Percentiles rank a stretch among this genome's conserved stretches.
phyloP scores from a whole-genome alignment of 2,113 vertebrate genomes.

The Pao palembangensis region DNA sequence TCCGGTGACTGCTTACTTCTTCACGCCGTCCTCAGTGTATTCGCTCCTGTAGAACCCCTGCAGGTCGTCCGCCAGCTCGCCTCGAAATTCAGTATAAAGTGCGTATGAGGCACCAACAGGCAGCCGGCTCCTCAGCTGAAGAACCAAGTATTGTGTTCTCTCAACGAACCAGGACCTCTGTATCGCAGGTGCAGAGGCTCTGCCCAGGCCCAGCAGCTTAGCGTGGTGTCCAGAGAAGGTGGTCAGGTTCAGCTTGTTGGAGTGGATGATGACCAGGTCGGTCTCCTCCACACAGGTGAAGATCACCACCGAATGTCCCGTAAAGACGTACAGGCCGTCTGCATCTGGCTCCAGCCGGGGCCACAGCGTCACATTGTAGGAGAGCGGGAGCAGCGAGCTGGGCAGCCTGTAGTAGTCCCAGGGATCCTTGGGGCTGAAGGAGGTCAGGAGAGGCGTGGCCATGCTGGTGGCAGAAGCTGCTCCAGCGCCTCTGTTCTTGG shows the following conservation, averaged over 20 bases:
- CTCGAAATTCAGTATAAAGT: slow-evolving; percentile 76
- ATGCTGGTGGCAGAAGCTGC: accelerated
- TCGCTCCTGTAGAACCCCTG: slow-evolving; percentile 93
- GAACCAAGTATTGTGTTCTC: slow-evolving; percentile 82
- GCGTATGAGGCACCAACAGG: slow-evolving; percentile 54
- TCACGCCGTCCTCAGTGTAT: slow-evolving; percentile 66
- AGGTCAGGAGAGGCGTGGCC: not conserved
- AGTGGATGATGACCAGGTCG: slow-evolving; percentile 85
- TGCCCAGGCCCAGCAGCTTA: not conserved
- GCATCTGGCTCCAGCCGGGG: slow-evolving; percentile 68
- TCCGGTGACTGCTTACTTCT: slow-evolving; percentile 72
- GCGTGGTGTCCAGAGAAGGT: slow-evolving; percentile 2
- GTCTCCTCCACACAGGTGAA: slow-evolving; percentile 80
- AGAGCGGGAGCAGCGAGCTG: slow-evolving; percentile 62
- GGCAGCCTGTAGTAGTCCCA: slow-evolving; percentile 88
- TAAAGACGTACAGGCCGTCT: slow-evolving; percentile 77
- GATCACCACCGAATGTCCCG: slow-evolving; percentile 74
- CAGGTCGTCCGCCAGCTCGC: slow-evolving; percentile 87
- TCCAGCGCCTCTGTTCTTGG: slow-evolving; percentile 42
- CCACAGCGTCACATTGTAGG: slow-evolving; percentile 80
- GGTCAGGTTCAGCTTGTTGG: slow-evolving; percentile 84
- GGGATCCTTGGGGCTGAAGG: slow-evolving; percentile 1
- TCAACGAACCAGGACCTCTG: slow-evolving; percentile 63
- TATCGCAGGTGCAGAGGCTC: slow-evolving; percentile 28
- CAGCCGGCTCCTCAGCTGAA: slow-evolving; percentile 66